Conservation (phyloP, 2,113 vertebrate genomes). For the Xiphophorus maculatus region DNA sequence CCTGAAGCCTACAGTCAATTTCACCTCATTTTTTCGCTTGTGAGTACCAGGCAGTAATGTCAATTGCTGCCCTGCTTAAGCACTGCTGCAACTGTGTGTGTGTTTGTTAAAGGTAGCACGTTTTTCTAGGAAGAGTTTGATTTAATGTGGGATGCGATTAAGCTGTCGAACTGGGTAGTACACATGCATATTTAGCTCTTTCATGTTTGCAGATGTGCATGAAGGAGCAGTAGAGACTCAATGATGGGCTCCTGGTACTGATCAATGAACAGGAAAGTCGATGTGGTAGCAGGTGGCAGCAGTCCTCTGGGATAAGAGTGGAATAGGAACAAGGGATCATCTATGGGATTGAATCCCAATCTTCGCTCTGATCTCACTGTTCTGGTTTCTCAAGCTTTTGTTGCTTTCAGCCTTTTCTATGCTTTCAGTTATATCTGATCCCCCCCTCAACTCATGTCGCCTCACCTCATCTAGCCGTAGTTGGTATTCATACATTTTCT, state of each 20-base stretch:
- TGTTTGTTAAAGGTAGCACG: constrained; percentile 6
- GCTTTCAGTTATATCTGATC: constrained; percentile 58
- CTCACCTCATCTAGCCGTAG: constrained; percentile 51
- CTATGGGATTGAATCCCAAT: constrained; percentile 57
- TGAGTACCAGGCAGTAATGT: constrained; percentile 68
- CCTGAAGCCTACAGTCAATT: constrained; percentile 73
- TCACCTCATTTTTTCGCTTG: constrained; percentile 71
- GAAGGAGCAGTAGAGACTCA: constrained; percentile 1
- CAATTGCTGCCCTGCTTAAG: constrained; percentile 75
- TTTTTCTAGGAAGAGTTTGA: constrained; percentile 36
- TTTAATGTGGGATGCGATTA: constrained; percentile 8
- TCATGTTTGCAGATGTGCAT: constrained; percentile 31
- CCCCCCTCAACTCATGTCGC: constrained; percentile 19
- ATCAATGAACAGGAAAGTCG: constrained; percentile 42
- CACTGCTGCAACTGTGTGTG: constrained; percentile 42
- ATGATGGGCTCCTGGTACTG: constrained; percentile 36
- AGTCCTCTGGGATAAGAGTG: constrained; percentile 32
- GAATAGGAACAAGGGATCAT: constrained; percentile 49
- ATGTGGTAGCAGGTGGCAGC: constrained; percentile 47
- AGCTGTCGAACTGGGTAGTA: constrained; percentile 16
- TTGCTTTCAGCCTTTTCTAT: constrained; percentile 34
- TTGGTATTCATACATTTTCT: constrained; percentile 65
- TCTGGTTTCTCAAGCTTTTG: constrained; percentile 51
- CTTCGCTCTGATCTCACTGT: constrained; percentile 55
- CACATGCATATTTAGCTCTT: constrained; percentile 27